phyloP scores from a whole-genome alignment of 1,140 invertebrate species.

The Pantala flavescens region DNA sequence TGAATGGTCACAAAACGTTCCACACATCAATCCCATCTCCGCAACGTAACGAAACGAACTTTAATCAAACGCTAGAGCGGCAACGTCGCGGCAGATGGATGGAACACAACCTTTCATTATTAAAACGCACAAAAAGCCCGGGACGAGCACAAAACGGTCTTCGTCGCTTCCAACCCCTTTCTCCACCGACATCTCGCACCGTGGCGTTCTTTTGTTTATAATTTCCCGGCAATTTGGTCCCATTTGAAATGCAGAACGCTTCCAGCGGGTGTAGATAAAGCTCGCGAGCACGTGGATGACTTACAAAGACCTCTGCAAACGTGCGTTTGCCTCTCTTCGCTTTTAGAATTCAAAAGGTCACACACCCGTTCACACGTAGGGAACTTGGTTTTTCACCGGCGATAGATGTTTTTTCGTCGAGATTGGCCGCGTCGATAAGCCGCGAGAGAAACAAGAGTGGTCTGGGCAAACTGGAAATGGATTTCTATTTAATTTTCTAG shows the following conservation, averaged over 20 bases:
- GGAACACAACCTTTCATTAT: no score
- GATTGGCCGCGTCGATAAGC: not conserved
- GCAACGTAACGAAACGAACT: no score
- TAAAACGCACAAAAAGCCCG: no score
- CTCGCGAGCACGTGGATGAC: not conserved
- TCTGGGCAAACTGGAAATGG: not conserved
- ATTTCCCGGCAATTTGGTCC: not conserved
- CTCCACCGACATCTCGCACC: no score
- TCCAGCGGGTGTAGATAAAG: not conserved
- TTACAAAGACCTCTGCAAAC: not conserved
- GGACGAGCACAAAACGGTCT: no score
- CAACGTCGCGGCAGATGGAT: no score
- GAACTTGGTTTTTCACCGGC: not conserved
- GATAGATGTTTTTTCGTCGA: not conserved
- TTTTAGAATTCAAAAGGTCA: not conserved
- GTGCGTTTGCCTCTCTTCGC: not conserved
- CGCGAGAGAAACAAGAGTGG: not conserved
- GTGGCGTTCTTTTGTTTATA: not conserved
- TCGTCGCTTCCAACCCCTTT: no score
- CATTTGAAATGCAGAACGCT: not conserved
- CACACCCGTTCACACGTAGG: not conserved
- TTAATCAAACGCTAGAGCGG: no score
- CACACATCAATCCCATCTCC: no score
- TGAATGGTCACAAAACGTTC: no score
- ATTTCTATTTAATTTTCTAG: not conserved